Percentiles rank a stretch among this genome's conserved stretches.
Evolutionary conservation across 2,888 invertebrate genomes (phyloP).

Genomic region (Stenolophus ochropezus): DNA sequence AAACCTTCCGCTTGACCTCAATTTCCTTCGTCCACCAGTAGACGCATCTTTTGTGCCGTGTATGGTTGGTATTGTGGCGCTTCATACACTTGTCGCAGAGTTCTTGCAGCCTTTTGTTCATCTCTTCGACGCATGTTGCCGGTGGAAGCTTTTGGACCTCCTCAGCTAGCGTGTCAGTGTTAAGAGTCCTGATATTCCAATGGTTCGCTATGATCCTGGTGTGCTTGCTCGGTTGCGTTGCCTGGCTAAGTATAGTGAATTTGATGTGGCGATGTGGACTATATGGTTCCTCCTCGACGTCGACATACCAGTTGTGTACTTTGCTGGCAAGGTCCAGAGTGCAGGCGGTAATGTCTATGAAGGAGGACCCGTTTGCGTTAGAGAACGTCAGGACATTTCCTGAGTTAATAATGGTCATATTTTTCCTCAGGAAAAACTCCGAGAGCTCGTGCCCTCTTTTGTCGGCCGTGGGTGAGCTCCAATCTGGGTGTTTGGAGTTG

Average conservation of each 20-base stretch:
- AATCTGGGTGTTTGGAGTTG: neutral
- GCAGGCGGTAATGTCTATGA: constrained; percentile 2
- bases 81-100: neutral
- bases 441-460: neutral
- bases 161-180: too few relatives aligned
- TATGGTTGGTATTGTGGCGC: neutral
- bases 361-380: neutral
- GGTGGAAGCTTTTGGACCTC: too few relatives aligned
- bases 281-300: neutral
- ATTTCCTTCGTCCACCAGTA: neutral
- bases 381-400: neutral
- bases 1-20: neutral
- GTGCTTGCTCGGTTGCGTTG: too few relatives aligned
- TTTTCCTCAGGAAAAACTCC: neutral
- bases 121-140: neutral
- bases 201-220: too few relatives aligned
- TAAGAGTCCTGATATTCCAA: too few relatives aligned
- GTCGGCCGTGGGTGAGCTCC: constrained; percentile 9
- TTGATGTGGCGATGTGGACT: constrained; percentile 10
- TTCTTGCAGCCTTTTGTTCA: neutral
- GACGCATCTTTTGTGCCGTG: neutral
- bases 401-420: neutral
- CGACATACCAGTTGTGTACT: neutral
- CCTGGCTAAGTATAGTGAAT: too few relatives aligned
- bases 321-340: neutral